Evolutionary conservation across 2,113 vertebrate genomes (phyloP), one percentile per base, ranked within the genome.

Genomic region (Dermatemys mawii): DNA sequence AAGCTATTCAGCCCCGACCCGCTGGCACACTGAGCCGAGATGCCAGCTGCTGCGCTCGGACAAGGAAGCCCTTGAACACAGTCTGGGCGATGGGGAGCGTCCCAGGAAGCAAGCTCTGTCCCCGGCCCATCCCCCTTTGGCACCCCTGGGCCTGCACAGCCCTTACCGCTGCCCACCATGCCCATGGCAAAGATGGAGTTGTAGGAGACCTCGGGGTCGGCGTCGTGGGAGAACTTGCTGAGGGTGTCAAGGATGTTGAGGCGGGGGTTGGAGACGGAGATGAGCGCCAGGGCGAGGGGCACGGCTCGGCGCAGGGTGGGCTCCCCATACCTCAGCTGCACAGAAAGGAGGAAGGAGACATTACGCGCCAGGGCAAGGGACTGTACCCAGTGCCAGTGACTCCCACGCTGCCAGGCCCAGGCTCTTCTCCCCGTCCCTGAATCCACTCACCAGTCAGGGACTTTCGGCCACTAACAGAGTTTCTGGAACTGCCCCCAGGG

Each of bases 121-220:
- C 14, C 57, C 21, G 5, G 2, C 46, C 46, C 46, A 8, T 5
- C 22, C 24, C 24, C 5, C 51, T 26, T 57, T 0, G 0, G 55
- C 16, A 1, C 24, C 48, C 19, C 17, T 12, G 8, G 38, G 11
- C 51, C 11, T 63, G 55, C 14, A 38, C 63, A 0, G 0, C 10
- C 17, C 99, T 99, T 95, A 99, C 99, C 99, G 2, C 99, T 99
- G 98, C 99, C 99, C 95, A 99, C 99, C 99, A 99, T 99, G 97
- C 99, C 99, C 99, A 99, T 99, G 94, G 99, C 99, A 92, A 99
- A 99, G 96, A 99, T 99, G 89, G 99, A 99, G 95, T 99, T 99
- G 97, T 99, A 99, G 9, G 99, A 99, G 55, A 99, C 99, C 96
- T 99, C 99, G 0, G 99, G 99, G 93, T 99, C 99, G 63, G 99